A percentile compares a stretch with the other conserved stretches of the same genome.
Conservation (phyloP, 2,797 vertebrate genomes). For the Enteromius mattozi region DNA sequence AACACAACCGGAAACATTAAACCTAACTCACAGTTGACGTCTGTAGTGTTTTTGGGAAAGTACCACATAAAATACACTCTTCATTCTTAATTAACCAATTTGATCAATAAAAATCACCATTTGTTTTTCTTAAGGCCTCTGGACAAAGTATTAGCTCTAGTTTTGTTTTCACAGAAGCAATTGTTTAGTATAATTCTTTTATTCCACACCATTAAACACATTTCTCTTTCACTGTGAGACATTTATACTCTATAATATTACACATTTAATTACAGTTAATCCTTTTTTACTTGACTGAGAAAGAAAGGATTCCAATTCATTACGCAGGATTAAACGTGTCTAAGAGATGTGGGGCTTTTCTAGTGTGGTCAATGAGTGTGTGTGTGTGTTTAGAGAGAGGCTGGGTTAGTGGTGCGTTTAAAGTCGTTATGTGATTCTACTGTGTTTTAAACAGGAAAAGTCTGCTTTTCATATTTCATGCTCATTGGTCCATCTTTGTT, state of each 20-base stretch:
- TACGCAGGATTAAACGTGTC: slow-evolving; percentile 74
- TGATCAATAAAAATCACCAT: slow-evolving; percentile 71
- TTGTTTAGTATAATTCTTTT: slow-evolving; percentile 39
- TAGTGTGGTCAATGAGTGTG: slow-evolving; percentile 50
- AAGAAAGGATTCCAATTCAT: slow-evolving; percentile 72
- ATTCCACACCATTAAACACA: slow-evolving; percentile 35
- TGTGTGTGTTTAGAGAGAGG: background rate
- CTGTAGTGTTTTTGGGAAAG: background rate
- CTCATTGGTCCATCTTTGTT: slow-evolving; percentile 68
- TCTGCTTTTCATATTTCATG: slow-evolving; percentile 73
- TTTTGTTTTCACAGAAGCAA: slow-evolving; percentile 37
- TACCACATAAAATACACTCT: slow-evolving; percentile 11
- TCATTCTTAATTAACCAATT: slow-evolving; percentile 49
- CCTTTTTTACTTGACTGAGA: slow-evolving; percentile 65
- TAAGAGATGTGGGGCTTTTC: slow-evolving; percentile 65
- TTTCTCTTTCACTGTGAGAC: slow-evolving; percentile 58
- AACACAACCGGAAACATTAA: slow-evolving; percentile 9
- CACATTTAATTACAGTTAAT: slow-evolving; percentile 74
- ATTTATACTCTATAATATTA: slow-evolving; percentile 67
- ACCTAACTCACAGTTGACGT: background rate
- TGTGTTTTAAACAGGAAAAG: slow-evolving; percentile 59
- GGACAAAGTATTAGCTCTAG: slow-evolving; percentile 50
- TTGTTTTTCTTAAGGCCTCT: slow-evolving; percentile 61
- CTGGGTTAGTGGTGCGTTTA: slow-evolving; percentile 62
- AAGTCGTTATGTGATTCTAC: slow-evolving; percentile 70